A percentile compares a stretch with the other conserved stretches of the same genome.
These are phyloP conservation scores for Alosa alosa DNA, from an alignment of 2,113 vertebrate genomes.

Conservation along the genomic window DNA sequence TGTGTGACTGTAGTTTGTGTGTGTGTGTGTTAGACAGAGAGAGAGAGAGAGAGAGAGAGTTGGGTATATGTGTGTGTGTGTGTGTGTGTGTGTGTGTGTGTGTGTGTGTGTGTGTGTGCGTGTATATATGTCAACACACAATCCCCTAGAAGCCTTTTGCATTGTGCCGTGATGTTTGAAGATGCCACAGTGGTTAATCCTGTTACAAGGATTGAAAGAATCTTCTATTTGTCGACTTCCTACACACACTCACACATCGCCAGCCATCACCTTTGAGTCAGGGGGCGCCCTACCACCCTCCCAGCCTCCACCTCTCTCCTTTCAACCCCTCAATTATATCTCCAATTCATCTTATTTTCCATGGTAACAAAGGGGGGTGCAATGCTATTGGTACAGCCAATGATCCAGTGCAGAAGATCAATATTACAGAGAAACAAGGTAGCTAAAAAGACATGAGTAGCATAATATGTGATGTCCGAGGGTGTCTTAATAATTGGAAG, in stretches of 20 bases:
- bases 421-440: too few relatives aligned
- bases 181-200: slow-evolving; percentile 38
- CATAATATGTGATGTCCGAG: too few relatives aligned
- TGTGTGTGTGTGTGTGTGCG: not conserved
- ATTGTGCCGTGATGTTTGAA: slow-evolving; percentile 38
- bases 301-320: not conserved
- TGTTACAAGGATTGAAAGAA: slow-evolving; percentile 32
- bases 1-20: not conserved
- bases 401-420: too few relatives aligned
- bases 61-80: not conserved
- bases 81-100: not conserved
- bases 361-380: too few relatives aligned
- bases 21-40: not conserved
- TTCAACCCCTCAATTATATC: not conserved
- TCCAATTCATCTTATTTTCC: not conserved
- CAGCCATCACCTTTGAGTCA: not conserved
- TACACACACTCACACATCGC: not conserved
- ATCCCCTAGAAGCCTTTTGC: slow-evolving; percentile 17
- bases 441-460: too few relatives aligned
- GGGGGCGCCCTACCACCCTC: not conserved
- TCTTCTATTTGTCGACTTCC: not conserved
- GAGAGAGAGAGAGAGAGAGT: too few relatives aligned
- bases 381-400: too few relatives aligned
- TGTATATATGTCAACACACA: not conserved
- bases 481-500: too few relatives aligned